Percentiles rank a stretch among this genome's conserved stretches.
Evolutionary conservation across 2,113 vertebrate species (phyloP).

Genomic region (Tretioscincus oriximinensis): DNA sequence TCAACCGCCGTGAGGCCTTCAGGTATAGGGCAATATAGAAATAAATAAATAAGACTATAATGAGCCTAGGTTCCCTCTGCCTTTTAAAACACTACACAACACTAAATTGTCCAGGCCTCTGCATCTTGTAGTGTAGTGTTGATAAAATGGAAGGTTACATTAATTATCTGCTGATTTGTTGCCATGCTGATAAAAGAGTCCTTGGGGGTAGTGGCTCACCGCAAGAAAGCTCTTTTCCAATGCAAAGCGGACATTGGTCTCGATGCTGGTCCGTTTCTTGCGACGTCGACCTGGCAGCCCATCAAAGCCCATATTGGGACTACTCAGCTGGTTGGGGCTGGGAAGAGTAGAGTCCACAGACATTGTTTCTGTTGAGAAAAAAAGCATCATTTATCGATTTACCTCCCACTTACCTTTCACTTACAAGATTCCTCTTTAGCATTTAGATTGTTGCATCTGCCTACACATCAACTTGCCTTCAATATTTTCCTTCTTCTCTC

Average conservation of each 20-base stretch:
- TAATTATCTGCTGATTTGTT: too few species aligned
- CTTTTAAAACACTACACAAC: too few species aligned
- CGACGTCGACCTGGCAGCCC: slow-evolving; percentile 86
- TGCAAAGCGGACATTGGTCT: slow-evolving; percentile 91
- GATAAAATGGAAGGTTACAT: too few species aligned
- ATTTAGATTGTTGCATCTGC: too few species aligned
- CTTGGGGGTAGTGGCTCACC: slow-evolving; percentile 65
- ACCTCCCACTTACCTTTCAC: not conserved
- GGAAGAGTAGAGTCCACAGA: slow-evolving; percentile 89
- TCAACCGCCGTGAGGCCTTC: too few species aligned
- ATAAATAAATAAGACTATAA: too few species aligned
- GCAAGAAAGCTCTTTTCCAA: slow-evolving; percentile 90
- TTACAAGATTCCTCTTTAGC: not conserved
- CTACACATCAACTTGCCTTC: too few species aligned
- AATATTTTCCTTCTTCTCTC: too few species aligned
- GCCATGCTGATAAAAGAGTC: not conserved
- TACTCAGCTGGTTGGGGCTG: slow-evolving; percentile 87
- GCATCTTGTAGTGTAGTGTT: too few species aligned
- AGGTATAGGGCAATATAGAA: too few species aligned
- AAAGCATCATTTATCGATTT: not conserved
- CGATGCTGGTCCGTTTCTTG: slow-evolving; percentile 96
- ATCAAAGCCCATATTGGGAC: slow-evolving; percentile 83
- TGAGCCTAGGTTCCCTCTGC: too few species aligned
- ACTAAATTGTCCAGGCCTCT: too few species aligned
- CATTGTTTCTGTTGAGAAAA: slow-evolving; percentile 83